Evolutionary conservation across 2,797 vertebrate species (phyloP), one percentile per base, ranked within the genome.

Genomic region (Hipposideros larvatus): DNA sequence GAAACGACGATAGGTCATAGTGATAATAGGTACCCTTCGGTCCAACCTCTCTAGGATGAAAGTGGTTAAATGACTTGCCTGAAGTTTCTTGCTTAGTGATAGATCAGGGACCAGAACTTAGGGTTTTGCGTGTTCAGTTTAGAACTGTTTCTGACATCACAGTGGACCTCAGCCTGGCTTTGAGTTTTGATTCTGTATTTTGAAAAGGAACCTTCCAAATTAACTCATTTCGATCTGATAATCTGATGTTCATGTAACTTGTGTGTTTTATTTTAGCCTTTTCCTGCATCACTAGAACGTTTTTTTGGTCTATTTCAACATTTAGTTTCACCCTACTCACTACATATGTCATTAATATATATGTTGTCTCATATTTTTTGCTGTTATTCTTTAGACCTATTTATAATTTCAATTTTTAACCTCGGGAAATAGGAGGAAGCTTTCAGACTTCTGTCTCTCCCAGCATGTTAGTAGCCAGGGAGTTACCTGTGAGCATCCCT

Each of bases 321-420:
- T 85, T 91, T 77, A 15, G 6, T 70, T 90, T 90, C 2, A 57
- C 0, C 2, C 7, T 3, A 14, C 21, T 86, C 5, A 11, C 53
- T 61, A 34, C 4, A 26, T 48, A 4, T 59, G 1, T 86, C 28
- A 55, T 71, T 74, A 75, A 59, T 7, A 34, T 43, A 9, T 11
- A 19, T 46, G 0, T 63, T 37, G 24, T 55, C 8, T 55, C 37
- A 11, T 26, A 31, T 48, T 70, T 94, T 93, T 75, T 79, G 51
- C 19, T 93, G 6, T 80, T 93, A 37, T 65, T 63, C 59, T 87
- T 63, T 11, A n/a, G 15, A 77, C 13, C n/a, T 92, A 11, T 46
- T 91, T 83, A 43, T 74, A 75, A 51, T 68, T 88, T 92, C 5
- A 18, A 53, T 57, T 96, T 92, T 41, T n/a, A 61, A 34, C 26